Percentiles rank a stretch among this genome's conserved stretches.
These are phyloP conservation scores for Adelosebastes latens DNA, from an alignment of 2,797 vertebrate species.

Conservation along the genomic window DNA sequence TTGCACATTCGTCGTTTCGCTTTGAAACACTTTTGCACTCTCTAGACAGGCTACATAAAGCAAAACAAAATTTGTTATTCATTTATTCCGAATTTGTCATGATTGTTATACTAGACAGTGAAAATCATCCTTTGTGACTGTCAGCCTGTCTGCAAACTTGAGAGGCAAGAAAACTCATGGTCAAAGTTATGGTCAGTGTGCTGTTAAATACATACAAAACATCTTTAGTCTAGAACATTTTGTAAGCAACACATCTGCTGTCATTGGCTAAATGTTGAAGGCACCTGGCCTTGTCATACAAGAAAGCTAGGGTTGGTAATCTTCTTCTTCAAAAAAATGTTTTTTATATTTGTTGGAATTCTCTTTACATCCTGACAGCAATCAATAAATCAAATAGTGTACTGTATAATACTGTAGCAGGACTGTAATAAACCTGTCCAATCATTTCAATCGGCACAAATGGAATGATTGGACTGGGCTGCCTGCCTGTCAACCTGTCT, in stretches of 20 bases:
- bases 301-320: too few species aligned
- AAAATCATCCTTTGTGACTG: neutral
- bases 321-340: too few species aligned
- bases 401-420: too few species aligned
- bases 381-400: too few species aligned
- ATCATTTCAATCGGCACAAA: too few species aligned
- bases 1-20: conserved; percentile 3
- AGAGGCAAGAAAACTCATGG: neutral
- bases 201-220: neutral
- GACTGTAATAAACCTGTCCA: too few species aligned
- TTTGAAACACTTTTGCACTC: neutral
- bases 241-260: neutral
- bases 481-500: too few species aligned
- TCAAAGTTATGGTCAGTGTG: neutral
- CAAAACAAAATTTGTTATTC: neutral
- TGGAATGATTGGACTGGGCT: too few species aligned
- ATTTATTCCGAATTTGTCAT: neutral
- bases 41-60: neutral
- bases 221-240: neutral
- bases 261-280: neutral
- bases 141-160: neutral
- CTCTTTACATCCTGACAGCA: too few species aligned
- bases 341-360: too few species aligned
- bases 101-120: neutral
- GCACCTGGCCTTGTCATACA: too few species aligned